These are phyloP conservation scores for Elegia similella DNA, from an alignment of 2,888 invertebrate species.

Conservation along the genomic window DNA sequence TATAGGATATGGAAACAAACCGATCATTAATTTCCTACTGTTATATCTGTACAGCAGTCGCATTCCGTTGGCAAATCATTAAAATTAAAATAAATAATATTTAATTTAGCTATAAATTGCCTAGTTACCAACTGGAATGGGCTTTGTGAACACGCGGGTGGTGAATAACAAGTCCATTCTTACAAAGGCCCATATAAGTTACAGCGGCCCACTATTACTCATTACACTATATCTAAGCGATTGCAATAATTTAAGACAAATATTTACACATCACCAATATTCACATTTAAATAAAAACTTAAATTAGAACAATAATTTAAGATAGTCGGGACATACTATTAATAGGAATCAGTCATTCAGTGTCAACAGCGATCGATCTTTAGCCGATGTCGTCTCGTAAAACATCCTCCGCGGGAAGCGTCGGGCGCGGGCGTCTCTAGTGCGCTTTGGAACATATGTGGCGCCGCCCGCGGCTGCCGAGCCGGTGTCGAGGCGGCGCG, in stretches of 20 bases:
- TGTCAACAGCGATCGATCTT: slow-evolving; percentile 60
- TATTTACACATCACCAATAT: slow-evolving; percentile 73
- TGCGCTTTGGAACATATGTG: slow-evolving; percentile 28
- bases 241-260: slow-evolving; percentile 75
- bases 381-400: slow-evolving; percentile 52
- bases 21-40: slow-evolving; percentile 62
- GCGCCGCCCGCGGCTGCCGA: slow-evolving; percentile 27
- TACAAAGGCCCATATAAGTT: slow-evolving; percentile 59
- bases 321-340: slow-evolving; percentile 71
- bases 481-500: slow-evolving; percentile 18
- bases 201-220: slow-evolving; percentile 57
- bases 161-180: slow-evolving; percentile 76
- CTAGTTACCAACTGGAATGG: slow-evolving; percentile 78
- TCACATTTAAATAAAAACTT: slow-evolving; percentile 73
- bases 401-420: slow-evolving; percentile 33
- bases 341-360: slow-evolving; percentile 79
- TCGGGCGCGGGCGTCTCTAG: slow-evolving; percentile 21
- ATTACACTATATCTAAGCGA: slow-evolving; percentile 69
- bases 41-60: slow-evolving; percentile 77
- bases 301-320: slow-evolving; percentile 75
- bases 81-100: slow-evolving; percentile 74
- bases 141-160: slow-evolving; percentile 81
- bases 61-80: slow-evolving; percentile 79
- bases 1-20: slow-evolving; percentile 45
- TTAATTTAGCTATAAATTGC: slow-evolving; percentile 78